phyloP scores from a whole-genome alignment of 2,797 vertebrate genomes.

The Sebastes matsubarae region DNA sequence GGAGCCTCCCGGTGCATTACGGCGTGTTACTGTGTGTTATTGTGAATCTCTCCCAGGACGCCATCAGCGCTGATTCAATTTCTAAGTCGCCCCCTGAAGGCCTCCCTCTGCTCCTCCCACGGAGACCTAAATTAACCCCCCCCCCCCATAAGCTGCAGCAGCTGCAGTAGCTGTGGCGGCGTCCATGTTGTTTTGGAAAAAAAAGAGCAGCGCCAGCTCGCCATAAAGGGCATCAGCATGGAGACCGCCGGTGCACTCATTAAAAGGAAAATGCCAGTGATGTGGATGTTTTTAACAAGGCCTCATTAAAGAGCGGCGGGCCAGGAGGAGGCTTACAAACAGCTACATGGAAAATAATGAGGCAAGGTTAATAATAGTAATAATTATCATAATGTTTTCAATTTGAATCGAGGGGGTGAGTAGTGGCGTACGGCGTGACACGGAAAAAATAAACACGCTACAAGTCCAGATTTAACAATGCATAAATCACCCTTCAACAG shows the following conservation, averaged over 20 bases:
- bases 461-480: neutral
- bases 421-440: neutral
- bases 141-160: slow-evolving; percentile 25
- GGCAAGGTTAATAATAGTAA: slow-evolving; percentile 48
- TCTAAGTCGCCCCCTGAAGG: slow-evolving; percentile 34
- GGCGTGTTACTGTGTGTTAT: slow-evolving; percentile 46
- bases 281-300: slow-evolving; percentile 73
- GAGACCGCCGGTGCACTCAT: slow-evolving; percentile 42
- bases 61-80: slow-evolving; percentile 70
- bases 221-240: slow-evolving; percentile 46
- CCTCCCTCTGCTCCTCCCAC: slow-evolving; percentile 48
- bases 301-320: slow-evolving; percentile 52
- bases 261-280: slow-evolving; percentile 60
- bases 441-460: neutral
- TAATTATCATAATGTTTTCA: slow-evolving; percentile 43
- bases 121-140: slow-evolving; percentile 47
- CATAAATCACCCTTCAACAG: neutral
- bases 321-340: slow-evolving; percentile 45
- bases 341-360: slow-evolving; percentile 50
- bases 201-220: slow-evolving; percentile 31
- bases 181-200: slow-evolving; percentile 70
- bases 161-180: slow-evolving; percentile 27
- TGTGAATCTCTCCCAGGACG: slow-evolving; percentile 55
- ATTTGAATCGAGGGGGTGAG: slow-evolving; percentile 1
- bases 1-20: slow-evolving; percentile 32